Evolutionary conservation across 2,888 invertebrate species (phyloP), one percentile per base, ranked within the genome.

Genomic region (Carcina quercana): DNA sequence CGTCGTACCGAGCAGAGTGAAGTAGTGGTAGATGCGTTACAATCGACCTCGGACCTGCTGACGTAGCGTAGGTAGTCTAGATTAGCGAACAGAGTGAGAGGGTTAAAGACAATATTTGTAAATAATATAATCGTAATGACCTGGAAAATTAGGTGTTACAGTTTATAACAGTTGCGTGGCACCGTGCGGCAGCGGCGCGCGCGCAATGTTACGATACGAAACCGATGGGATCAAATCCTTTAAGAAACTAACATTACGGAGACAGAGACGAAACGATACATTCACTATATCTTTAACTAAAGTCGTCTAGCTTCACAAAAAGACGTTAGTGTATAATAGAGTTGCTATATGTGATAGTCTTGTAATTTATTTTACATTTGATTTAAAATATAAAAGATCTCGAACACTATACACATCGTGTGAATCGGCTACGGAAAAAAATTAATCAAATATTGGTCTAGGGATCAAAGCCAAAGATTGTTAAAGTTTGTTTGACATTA

Each of bases 401-500:
- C 73, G 68, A 59, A 66, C 62, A 59, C 53, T 64, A 64, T 66
- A 63, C 66, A 67, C 68, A 61, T 60, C 67, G 50, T 70, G 63
- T 64, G 54, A 66, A 73, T 73, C 72, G 72, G 76, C 74, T 65
- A 53, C 60, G 62, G 55, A 57, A 64, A 68, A 66, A 59, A 57
- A 64, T 53, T 65, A 69, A 72, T 74, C 70, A 62, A 71, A 63
- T 87, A 89, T 89, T 89, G 90, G 89, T 90, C 88, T 88, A 89
- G 91, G 90, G 91, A 91, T 89, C 91, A 91, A 90, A 88, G 88
- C 91, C 91, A 91, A 91, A 90, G 91, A 89, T 90, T 88, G 88
- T 90, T 90, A 86, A 87, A 73, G 71, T 79, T 80, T 83, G 75
- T 79, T 83, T 80, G 68, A 79, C 82, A 74, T 72, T 80, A 72